Evolutionary conservation across 1,140 invertebrate genomes (phyloP).

Genomic region (Cotesia chilonis): DNA sequence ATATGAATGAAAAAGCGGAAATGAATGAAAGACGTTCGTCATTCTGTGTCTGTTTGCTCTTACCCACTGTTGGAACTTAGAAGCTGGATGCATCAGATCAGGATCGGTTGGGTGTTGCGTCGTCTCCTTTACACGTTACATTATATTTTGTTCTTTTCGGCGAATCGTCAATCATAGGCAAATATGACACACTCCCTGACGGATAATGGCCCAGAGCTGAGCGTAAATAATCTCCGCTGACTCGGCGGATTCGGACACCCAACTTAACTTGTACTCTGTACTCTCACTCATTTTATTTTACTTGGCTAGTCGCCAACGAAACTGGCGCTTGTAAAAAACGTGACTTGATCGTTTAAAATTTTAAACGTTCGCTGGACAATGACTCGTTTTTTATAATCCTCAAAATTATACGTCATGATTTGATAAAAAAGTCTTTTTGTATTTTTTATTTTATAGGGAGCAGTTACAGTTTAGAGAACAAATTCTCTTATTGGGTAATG

Average conservation of each 20-base stretch:
- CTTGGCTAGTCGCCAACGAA: too few relatives aligned
- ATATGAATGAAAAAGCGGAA: slow-evolving; percentile 33
- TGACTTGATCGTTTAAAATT: too few relatives aligned
- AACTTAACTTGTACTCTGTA: background rate
- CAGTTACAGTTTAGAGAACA: too few relatives aligned
- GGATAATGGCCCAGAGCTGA: slow-evolving; percentile 53
- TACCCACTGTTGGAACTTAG: slow-evolving; percentile 5
- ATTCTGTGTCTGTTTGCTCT: slow-evolving; percentile 58
- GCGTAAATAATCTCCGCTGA: slow-evolving; percentile 65
- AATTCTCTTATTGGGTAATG: too few relatives aligned
- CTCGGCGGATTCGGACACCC: slow-evolving; percentile 61
- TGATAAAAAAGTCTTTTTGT: too few relatives aligned
- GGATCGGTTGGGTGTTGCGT: slow-evolving; percentile 44
- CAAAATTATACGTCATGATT: too few relatives aligned
- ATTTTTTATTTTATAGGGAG: too few relatives aligned
- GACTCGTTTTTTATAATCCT: too few relatives aligned
- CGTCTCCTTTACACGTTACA: slow-evolving; percentile 7
- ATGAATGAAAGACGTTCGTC: slow-evolving; percentile 59
- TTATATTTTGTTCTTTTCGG: slow-evolving; percentile 1
- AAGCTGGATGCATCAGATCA: slow-evolving; percentile 23
- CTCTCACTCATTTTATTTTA: background rate
- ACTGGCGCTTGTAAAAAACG: too few relatives aligned
- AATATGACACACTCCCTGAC: slow-evolving; percentile 60
- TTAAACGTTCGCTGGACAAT: too few relatives aligned
- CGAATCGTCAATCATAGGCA: slow-evolving; percentile 66